phyloP scores from a whole-genome alignment of 2,888 invertebrate genomes.

The Gryllus longicercus region DNA sequence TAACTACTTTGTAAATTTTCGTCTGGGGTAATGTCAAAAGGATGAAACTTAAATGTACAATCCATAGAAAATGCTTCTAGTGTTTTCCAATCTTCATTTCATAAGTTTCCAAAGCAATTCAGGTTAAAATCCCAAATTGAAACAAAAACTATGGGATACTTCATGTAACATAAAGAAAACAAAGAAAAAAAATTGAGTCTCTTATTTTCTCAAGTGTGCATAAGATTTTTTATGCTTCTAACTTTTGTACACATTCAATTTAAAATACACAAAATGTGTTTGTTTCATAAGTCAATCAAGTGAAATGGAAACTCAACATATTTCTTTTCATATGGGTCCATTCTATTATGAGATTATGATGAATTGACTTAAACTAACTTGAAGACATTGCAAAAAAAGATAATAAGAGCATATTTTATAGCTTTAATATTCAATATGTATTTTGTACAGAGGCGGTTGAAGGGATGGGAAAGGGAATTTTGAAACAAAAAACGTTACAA shows the following conservation, averaged over 20 bases:
- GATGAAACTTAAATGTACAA: background rate
- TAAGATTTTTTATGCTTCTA: constrained; percentile 1
- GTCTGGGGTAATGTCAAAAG: background rate
- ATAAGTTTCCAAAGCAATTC: background rate
- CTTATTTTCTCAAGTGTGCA: constrained; percentile 17
- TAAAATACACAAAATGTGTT: constrained; percentile 3
- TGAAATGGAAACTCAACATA: background rate
- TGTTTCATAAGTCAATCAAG: constrained; percentile 5
- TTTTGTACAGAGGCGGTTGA: background rate
- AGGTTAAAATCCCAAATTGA: background rate
- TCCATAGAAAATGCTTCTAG: background rate
- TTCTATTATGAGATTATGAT: constrained; percentile 7
- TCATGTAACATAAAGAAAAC: constrained; percentile 11
- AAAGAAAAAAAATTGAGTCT: background rate
- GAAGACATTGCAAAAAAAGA: constrained; percentile 5
- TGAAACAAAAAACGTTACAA: background rate
- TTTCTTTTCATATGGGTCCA: constrained; percentile 3
- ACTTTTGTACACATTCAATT: constrained; percentile 17
- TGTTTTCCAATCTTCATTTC: constrained; percentile 1
- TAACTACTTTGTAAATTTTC: no score
- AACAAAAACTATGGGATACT: constrained; percentile 1
- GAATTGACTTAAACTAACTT: constrained; percentile 11
- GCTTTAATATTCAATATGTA: constrained; percentile 17
- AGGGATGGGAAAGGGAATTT: background rate
- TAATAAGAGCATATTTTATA: constrained; percentile 17